phyloP scores from a whole-genome alignment of 2,113 vertebrate genomes.

The Silurus glanis region DNA sequence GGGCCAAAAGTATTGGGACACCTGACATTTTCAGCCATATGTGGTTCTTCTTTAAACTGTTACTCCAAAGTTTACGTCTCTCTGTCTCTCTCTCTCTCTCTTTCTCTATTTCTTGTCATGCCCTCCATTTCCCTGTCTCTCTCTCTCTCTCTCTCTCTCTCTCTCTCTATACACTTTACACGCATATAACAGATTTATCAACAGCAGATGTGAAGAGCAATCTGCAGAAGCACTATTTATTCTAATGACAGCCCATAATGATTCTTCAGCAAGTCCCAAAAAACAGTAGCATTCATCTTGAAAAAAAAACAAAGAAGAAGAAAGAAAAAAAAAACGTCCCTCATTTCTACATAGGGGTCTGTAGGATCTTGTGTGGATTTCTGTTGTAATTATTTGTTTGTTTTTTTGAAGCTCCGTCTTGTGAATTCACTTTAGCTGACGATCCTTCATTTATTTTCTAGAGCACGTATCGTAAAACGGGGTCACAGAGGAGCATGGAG shows the following conservation, averaged over 20 bases:
- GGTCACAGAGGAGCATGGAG: too few relatives aligned
- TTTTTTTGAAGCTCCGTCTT: background rate
- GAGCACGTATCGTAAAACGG: too few relatives aligned
- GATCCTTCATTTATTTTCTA: too few relatives aligned
- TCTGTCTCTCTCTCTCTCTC: background rate
- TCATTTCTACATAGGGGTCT: background rate
- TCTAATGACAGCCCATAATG: background rate
- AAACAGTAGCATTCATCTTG: background rate
- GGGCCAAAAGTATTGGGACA: too few relatives aligned
- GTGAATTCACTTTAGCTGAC: background rate
- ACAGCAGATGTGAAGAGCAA: conserved; percentile 16
- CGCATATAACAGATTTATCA: background rate
- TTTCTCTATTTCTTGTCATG: background rate
- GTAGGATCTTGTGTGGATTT: background rate
- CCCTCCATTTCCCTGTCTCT: background rate
- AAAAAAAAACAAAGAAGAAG: too few relatives aligned
- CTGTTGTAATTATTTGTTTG: background rate
- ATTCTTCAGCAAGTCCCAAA: background rate
- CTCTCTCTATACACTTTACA: background rate
- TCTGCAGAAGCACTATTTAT: background rate
- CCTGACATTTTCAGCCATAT: too few relatives aligned
- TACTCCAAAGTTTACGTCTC: background rate
- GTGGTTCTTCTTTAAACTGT: too few relatives aligned
- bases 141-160: background rate
- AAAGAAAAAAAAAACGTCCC: background rate